Conservation (phyloP, 2,888 invertebrate species). For the Macaria liturata region DNA sequence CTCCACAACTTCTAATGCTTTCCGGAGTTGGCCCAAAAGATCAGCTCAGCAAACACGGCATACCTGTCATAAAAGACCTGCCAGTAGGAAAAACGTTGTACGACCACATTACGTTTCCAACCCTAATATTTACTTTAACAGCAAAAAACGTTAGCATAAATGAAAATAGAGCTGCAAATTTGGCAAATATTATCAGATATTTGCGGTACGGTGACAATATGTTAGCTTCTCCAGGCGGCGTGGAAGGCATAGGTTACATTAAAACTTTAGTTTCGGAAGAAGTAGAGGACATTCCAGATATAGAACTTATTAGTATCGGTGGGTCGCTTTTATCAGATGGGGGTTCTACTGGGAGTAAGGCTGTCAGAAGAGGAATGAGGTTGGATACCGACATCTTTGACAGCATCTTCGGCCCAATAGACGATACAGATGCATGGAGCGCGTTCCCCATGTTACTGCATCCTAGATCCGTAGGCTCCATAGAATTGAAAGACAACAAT, state of each 20-base stretch:
- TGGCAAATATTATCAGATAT: conserved; percentile 51
- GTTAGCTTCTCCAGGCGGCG: conserved; percentile 81
- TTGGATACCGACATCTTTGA: conserved; percentile 69
- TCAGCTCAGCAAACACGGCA: conserved; percentile 79
- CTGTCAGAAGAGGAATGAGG: conserved; percentile 68
- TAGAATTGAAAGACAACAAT: conserved; percentile 85
- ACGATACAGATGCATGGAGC: conserved; percentile 76
- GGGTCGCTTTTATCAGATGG: conserved; percentile 70
- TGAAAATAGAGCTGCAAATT: conserved; percentile 47
- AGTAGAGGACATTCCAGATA: conserved; percentile 84
- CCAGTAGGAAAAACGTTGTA: conserved; percentile 86
- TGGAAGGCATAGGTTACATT: conserved; percentile 85
- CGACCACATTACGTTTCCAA: conserved; percentile 85
- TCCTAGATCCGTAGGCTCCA: conserved; percentile 86
- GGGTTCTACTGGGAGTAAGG: conserved; percentile 61
- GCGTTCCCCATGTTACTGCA: conserved; percentile 86
- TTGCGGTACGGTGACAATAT: conserved; percentile 66
- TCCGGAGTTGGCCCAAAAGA: conserved; percentile 87
- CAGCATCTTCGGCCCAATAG: conserved; percentile 67
- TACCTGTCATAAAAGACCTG: conserved; percentile 81
- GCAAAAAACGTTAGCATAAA: conserved; percentile 49
- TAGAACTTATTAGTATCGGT: conserved; percentile 87
- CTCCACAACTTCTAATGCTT: conserved; percentile 92
- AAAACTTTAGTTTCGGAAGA: conserved; percentile 81
- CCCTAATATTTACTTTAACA: conserved; percentile 85